Evolutionary conservation across 2,888 invertebrate genomes (phyloP).

Genomic region (Thecocarcelia acutangulata): DNA sequence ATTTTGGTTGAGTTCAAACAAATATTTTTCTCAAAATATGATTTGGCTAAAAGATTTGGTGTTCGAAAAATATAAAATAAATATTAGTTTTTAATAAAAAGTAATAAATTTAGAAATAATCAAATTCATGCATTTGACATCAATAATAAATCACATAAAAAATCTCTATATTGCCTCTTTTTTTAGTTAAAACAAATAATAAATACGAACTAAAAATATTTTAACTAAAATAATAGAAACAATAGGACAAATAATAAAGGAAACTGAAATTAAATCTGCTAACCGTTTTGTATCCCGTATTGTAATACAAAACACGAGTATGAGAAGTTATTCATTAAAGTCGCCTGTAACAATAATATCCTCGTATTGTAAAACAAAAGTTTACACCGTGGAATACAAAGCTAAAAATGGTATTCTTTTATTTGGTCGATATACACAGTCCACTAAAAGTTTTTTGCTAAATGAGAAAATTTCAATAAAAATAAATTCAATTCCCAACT

Average conservation of each 20-base stretch:
- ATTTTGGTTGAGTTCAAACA: background rate
- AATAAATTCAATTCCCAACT: too few species aligned
- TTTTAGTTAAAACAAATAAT: conserved; percentile 13
- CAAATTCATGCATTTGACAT: conserved; percentile 66
- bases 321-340: too few species aligned
- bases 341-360: too few species aligned
- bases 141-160: conserved; percentile 65
- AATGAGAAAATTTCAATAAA: too few species aligned
- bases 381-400: too few species aligned
- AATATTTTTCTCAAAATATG: background rate
- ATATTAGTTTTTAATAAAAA: conserved; percentile 29
- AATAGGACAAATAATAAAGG: background rate
- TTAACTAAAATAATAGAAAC: background rate
- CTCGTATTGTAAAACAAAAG: too few species aligned
- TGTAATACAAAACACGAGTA: too few species aligned
- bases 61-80: conserved; percentile 6
- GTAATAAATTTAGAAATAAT: conserved; percentile 62
- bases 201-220: conserved; percentile 1
- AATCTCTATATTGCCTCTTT: conserved; percentile 11
- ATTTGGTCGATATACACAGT: too few species aligned
- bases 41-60: conserved; percentile 6
- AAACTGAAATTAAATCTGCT: background rate
- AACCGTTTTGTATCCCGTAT: too few species aligned
- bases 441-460: too few species aligned
- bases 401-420: too few species aligned